Evolutionary conservation across 2,113 vertebrate genomes (phyloP).

Genomic region (Cercocebus atys): DNA sequence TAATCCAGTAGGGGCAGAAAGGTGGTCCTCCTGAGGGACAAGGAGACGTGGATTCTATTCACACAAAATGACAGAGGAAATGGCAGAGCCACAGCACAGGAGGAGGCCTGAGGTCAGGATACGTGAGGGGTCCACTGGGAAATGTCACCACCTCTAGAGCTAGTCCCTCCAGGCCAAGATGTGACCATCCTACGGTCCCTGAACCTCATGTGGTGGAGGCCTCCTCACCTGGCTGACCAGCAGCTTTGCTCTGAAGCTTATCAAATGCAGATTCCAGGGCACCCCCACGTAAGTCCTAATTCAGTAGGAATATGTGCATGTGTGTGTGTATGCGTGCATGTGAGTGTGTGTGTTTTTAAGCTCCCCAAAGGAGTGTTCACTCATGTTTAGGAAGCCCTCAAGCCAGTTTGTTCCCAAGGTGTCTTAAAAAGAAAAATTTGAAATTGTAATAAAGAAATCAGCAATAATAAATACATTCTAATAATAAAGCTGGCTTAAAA

Average conservation of each 20-base stretch:
- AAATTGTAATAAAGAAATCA: not conserved
- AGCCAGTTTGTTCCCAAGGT: not conserved
- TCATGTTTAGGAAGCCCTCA: not conserved
- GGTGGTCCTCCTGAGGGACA: not conserved
- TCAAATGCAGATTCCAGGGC: not conserved
- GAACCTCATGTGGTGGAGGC: not conserved
- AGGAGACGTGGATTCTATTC: not conserved
- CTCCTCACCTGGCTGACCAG: not conserved
- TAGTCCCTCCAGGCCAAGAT: not conserved
- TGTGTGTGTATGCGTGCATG: rapidly evolving
- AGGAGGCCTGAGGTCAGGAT: not conserved
- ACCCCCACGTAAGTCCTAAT: not conserved
- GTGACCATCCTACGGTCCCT: not conserved
- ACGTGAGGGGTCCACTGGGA: no score
- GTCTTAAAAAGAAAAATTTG: not conserved
- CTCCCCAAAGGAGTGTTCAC: not conserved
- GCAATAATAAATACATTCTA: not conserved
- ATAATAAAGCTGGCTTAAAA: not conserved
- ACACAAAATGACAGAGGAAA: not conserved
- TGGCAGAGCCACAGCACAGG: not conserved
- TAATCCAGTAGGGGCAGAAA: not conserved
- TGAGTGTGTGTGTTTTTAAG: not conserved
- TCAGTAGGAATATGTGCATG: not conserved
- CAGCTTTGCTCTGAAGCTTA: not conserved
- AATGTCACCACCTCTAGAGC: not conserved